Evolutionary conservation across 1,140 invertebrate species (phyloP), one percentile per base, ranked within the genome.

Genomic region (Philotrypesis tridentata): DNA sequence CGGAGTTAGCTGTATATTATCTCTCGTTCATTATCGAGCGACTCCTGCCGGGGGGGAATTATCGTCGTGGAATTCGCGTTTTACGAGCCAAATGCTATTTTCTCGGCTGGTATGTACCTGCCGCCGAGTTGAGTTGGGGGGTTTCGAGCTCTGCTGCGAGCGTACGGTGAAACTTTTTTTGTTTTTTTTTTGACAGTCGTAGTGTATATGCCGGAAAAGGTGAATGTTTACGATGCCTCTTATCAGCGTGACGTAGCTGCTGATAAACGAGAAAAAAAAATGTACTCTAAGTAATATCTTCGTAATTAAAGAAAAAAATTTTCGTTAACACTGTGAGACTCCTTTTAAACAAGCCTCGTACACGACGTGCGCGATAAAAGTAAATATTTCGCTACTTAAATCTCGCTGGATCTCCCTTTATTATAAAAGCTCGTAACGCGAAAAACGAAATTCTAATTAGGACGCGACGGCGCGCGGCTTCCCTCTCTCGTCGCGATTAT

Each of bases 371-470:
- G n/a, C n/a, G n/a, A n/a, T n/a, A n/a, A n/a, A n/a, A n/a, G n/a
- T n/a, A n/a, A n/a, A n/a, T n/a, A n/a, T n/a, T n/a, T n/a, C n/a
- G n/a, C n/a, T n/a, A n/a, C n/a, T n/a, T n/a, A 37, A 37, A 37
- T 37, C 33, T 37, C 9, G 33, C 33, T 37, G 33, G 4, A 37
- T 37, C 33, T 37, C 9, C 0, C 6, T 4, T 21, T 55, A 21
- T 55, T 5, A 55, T 3, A n/a, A 55, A 55, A 55, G 17, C 48
- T 40, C 25, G 70, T 74, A 60, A 31, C 17, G 21, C n/a, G 17
- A 25, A 68, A 79, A 72, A 21, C 14, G 71, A 37, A 43, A 29
- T 79, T 11, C 78, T 40, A 75, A 81, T 81, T 80, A 80, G 79
- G 71, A 80, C 33, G 21, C 33, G 21, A 55, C 6, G 21, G 21